Evolutionary conservation across 2,113 vertebrate species (phyloP).

Genomic region (Psettodes erumei): DNA sequence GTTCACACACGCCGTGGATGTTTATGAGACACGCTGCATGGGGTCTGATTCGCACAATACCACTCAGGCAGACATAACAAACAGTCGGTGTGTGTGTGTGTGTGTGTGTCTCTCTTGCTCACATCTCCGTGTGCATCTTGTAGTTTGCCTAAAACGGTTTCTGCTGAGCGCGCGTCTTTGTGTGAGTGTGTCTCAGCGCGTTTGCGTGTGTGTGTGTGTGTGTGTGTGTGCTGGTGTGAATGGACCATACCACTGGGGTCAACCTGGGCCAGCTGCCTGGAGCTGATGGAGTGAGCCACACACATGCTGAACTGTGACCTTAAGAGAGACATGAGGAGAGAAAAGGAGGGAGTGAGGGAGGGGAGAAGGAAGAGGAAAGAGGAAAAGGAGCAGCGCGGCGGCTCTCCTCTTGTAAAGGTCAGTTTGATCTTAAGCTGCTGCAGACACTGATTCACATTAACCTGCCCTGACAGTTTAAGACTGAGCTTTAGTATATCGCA

Average conservation of each 20-base stretch:
- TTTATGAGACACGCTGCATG: constrained; percentile 42
- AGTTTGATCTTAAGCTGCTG: constrained; percentile 4
- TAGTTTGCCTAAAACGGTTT: neutral
- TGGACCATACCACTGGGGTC: constrained; percentile 69
- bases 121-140: neutral
- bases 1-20: constrained; percentile 49
- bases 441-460: neutral
- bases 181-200: neutral
- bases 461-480: neutral
- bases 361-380: constrained; percentile 24
- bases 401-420: constrained; percentile 23
- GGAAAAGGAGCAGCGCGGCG: neutral
- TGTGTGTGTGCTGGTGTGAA: constrained; percentile 21
- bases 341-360: constrained; percentile 1
- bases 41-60: constrained; percentile 48
- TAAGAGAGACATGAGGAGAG: constrained; percentile 27
- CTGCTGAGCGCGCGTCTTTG: neutral
- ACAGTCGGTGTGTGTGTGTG: constrained; percentile 17
- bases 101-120: neutral
- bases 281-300: constrained; percentile 79
- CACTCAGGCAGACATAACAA: constrained; percentile 50
- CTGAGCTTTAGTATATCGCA: neutral
- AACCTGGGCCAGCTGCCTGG: constrained; percentile 74
- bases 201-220: constrained; percentile 10
- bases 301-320: constrained; percentile 74